These are phyloP conservation scores for Callimorpha dominula DNA, from an alignment of 2,888 invertebrate genomes.

Conservation along the genomic window DNA sequence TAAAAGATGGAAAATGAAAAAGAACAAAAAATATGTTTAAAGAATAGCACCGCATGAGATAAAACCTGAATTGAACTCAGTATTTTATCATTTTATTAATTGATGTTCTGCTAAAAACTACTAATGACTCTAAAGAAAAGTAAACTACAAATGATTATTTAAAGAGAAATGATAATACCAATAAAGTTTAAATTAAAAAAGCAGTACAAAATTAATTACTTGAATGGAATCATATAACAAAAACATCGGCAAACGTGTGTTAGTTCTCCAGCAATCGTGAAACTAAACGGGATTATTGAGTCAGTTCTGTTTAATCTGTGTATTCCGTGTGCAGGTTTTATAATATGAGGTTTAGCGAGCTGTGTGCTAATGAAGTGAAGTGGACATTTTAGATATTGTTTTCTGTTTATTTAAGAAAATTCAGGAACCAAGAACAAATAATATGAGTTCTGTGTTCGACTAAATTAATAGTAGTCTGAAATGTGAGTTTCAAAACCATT, in stretches of 20 bases:
- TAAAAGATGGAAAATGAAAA: no score
- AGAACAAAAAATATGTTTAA: no score
- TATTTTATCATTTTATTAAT: no score
- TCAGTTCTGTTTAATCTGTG: neutral
- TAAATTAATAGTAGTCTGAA: no score
- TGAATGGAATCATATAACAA: neutral
- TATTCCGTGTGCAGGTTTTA: neutral
- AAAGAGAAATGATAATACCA: neutral
- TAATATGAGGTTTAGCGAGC: neutral
- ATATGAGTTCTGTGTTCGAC: neutral
- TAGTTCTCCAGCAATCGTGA: neutral
- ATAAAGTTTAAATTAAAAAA: neutral
- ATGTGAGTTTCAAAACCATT: no score
- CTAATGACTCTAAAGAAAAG: no score
- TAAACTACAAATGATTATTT: no score
- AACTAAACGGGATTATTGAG: slow-evolving; percentile 2
- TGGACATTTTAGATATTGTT: neutral
- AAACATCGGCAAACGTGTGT: neutral
- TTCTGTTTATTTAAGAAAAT: neutral
- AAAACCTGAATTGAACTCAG: no score
- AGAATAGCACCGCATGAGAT: no score
- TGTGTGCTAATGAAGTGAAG: neutral
- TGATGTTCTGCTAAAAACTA: no score
- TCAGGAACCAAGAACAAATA: neutral
- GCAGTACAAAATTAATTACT: neutral